Evolutionary conservation across 1,140 invertebrate genomes (phyloP).

Genomic region (Chrysopa pallens): DNA sequence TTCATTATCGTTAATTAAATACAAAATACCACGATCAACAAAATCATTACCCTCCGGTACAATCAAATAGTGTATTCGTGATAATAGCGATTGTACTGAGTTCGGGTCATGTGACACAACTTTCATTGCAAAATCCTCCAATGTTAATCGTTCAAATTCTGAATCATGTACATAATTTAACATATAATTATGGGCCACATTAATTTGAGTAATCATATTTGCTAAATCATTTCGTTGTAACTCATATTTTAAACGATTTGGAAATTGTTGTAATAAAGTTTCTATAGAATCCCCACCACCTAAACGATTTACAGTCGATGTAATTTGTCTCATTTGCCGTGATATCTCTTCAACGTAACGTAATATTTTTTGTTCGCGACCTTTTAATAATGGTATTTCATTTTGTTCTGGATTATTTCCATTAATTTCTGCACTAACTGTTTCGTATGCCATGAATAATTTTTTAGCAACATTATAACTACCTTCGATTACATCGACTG

Average conservation of each 20-base stretch:
- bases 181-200: constrained; percentile 33
- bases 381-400: too few species aligned
- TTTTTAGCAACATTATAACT: too few species aligned
- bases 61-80: constrained; percentile 40
- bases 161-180: constrained; percentile 25
- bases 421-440: too few species aligned
- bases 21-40: constrained; percentile 24
- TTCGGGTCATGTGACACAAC: constrained; percentile 40
- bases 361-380: too few species aligned
- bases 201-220: constrained; percentile 34
- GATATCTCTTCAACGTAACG: too few species aligned
- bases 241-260: constrained; percentile 28
- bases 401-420: too few species aligned
- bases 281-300: constrained; percentile 16
- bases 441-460: too few species aligned
- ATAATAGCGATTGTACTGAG: constrained; percentile 41
- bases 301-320: too few species aligned
- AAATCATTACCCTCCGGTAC: constrained; percentile 23
- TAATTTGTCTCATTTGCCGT: too few species aligned
- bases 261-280: constrained; percentile 19
- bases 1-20: constrained; percentile 25
- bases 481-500: too few species aligned
- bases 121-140: constrained; percentile 45
- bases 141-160: constrained; percentile 37
- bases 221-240: constrained; percentile 34